Evolutionary conservation across 2,888 invertebrate species (phyloP), one percentile per base, ranked within the genome.

Genomic region (Leptopilina drosophilae): DNA sequence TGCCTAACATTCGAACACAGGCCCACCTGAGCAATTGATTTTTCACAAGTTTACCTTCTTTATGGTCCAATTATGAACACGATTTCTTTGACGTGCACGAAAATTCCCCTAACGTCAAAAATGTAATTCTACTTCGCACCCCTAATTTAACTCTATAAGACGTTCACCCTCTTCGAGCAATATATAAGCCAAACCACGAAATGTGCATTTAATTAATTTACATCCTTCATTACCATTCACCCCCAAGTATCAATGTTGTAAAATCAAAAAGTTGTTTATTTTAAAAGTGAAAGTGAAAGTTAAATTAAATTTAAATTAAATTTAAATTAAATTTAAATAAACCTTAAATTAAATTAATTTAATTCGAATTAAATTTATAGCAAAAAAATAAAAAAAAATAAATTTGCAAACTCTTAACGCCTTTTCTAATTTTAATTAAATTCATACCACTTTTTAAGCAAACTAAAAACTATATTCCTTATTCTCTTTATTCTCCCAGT

Each of bases 1-100:
- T 97, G 96, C 76, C 95, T 95, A 62, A 97, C 92, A 80, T 96
- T 95, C 33, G 94, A 93, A 84, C 96, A 96, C 53, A 97, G 92
- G 3, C 97, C 97, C 91, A 93, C 92, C 93, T 93, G 84, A 73
- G 73, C 14, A 85, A 78, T 78, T 78, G 69, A 78, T 78, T 66
- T 78, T 67, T 78, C 59, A 67, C 46, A 56, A 56, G 53, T 73
- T 73, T 33, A 73, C 73, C 73, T 73, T 56, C 73, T 73, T 73
- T 73, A 73, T 73, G n/a, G 73, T 26, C n/a, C 73, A 73, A 73
- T 73, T 73, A 73, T 33, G 26, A 8, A 73, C 73, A 73, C 73
- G 73, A 33, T 73, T 56, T n/a, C 33, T 56, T 33, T 14, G 53
- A 33, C 33, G n/a, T 56, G 33, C 53, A 56, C 33, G 53, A n/a